A percentile compares a stretch with the other conserved stretches of the same genome.
phyloP scores from a whole-genome alignment of 2,113 vertebrate species.

The Petrocephalus microphthalmus region DNA sequence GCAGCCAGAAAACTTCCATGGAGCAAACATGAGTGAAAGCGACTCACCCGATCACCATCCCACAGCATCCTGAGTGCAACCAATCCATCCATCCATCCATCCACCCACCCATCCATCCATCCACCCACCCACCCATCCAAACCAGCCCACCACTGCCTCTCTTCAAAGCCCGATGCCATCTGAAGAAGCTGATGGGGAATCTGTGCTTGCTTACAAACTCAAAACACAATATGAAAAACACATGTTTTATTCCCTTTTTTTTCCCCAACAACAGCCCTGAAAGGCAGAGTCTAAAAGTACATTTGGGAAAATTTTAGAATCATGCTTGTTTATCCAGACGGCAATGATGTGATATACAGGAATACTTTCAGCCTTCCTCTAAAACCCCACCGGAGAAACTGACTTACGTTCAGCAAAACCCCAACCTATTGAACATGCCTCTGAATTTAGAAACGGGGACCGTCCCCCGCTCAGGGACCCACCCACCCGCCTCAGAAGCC shows the following conservation, averaged over 20 bases:
- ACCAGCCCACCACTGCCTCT: background rate
- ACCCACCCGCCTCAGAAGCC: background rate
- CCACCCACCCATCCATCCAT: too few species aligned
- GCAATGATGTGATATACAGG: background rate
- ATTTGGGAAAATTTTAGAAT: background rate
- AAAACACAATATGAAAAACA: background rate
- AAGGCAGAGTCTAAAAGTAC: background rate
- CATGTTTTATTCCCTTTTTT: background rate
- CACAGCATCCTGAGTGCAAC: background rate
- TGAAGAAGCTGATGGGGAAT: background rate
- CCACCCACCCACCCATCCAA: too few species aligned
- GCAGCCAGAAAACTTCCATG: background rate
- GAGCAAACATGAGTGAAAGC: background rate
- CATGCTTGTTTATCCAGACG: background rate
- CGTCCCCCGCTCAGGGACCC: background rate
- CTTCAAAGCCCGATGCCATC: background rate
- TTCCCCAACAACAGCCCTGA: background rate
- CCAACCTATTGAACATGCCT: background rate
- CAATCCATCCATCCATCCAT: too few species aligned
- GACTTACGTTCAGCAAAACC: background rate
- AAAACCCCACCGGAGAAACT: background rate
- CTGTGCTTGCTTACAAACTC: background rate
- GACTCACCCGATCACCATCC: background rate
- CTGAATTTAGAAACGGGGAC: background rate
- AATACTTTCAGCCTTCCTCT: background rate